Conservation (phyloP, 2,113 vertebrate species). For the Colistium nudipinnis region DNA sequence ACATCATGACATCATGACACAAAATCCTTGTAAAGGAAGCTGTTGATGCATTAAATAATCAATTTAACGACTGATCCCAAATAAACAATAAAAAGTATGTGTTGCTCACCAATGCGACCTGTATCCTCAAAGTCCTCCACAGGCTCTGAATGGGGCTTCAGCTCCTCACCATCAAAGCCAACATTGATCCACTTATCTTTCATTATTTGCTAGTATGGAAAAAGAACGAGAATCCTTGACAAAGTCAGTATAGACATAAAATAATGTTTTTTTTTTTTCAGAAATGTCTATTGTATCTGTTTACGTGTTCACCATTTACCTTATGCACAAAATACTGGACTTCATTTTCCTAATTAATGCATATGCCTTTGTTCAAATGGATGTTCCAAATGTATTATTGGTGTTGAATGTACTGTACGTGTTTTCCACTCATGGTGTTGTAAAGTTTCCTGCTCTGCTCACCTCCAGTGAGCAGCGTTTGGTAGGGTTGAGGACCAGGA, state of each 20-base stretch:
- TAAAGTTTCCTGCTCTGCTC: slow-evolving; percentile 55
- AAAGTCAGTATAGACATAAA: background rate
- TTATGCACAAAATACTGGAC: no score
- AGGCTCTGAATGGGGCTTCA: slow-evolving; percentile 88
- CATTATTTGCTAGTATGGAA: slow-evolving; percentile 91
- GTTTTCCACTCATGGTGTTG: background rate
- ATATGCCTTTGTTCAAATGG: background rate
- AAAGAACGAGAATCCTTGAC: background rate
- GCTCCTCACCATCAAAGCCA: slow-evolving; percentile 87
- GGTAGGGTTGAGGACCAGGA: slow-evolving; percentile 92
- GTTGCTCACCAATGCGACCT: slow-evolving; percentile 81
- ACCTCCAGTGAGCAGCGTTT: slow-evolving; percentile 96
- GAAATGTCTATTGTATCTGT: no score
- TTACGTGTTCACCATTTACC: no score
- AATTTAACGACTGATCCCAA: no score
- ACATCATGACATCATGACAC: background rate
- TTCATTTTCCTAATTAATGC: background rate
- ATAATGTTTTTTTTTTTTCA: background rate
- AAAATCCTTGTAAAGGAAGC: background rate
- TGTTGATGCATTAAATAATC: no score
- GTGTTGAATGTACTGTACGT: background rate
- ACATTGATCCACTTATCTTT: slow-evolving; percentile 96
- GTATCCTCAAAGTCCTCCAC: slow-evolving; percentile 87
- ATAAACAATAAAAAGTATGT: rapidly evolving
- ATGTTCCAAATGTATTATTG: background rate